Conservation (phyloP, 2,113 vertebrate genomes). For the Trinectes maculatus region DNA sequence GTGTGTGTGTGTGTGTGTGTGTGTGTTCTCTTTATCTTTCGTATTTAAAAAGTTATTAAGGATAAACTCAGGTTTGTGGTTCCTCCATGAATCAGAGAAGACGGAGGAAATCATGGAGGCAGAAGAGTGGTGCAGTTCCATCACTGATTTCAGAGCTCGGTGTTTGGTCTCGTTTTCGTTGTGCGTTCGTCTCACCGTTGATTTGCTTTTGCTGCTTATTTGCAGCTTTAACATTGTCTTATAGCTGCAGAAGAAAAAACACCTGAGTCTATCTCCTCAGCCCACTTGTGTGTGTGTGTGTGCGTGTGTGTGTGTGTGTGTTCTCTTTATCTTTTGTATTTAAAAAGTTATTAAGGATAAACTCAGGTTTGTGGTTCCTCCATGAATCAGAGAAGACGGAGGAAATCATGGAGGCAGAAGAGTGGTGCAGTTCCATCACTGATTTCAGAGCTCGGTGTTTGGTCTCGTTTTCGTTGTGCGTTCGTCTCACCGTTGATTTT, state of each 20-base stretch:
- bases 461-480: slow-evolving; percentile 39
- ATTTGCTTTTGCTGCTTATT: slow-evolving; percentile 56
- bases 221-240: neutral
- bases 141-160: slow-evolving; percentile 61
- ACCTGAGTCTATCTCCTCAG: too few species aligned
- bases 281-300: too few species aligned
- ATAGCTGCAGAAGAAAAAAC: neutral
- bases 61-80: too few species aligned
- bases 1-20: too few species aligned
- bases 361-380: too few species aligned
- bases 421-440: slow-evolving; percentile 64
- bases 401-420: slow-evolving; percentile 53
- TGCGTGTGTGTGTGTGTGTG: too few species aligned
- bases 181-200: slow-evolving; percentile 55
- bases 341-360: too few species aligned
- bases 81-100: too few species aligned
- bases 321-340: neutral
- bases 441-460: slow-evolving; percentile 50
- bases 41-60: too few species aligned
- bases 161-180: slow-evolving; percentile 39
- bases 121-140: slow-evolving; percentile 49
- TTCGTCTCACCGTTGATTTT: slow-evolving; percentile 70
- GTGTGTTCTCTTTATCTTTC: neutral
- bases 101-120: slow-evolving; percentile 52
- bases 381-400: neutral